These are phyloP conservation scores for Gymnoscopelus braueri DNA, from an alignment of 2,797 vertebrate genomes.

Conservation along the genomic window DNA sequence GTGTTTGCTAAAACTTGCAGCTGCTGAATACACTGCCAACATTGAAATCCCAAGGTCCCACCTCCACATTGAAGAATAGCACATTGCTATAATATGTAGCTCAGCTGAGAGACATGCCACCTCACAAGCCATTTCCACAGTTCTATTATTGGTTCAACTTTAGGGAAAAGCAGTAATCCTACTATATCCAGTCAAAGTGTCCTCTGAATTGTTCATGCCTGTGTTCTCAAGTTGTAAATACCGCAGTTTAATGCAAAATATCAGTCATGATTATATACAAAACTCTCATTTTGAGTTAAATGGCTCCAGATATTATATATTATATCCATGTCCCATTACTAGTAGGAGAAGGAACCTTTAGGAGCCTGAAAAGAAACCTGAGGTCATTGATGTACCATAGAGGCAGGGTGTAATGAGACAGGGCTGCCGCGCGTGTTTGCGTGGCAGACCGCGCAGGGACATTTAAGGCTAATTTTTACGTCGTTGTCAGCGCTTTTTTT, in stretches of 20 bases:
- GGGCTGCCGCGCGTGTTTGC: slow-evolving; percentile 12
- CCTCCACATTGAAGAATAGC: slow-evolving; percentile 54
- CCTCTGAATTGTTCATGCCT: slow-evolving; percentile 38
- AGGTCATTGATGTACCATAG: slow-evolving; percentile 41
- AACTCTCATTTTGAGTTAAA: slow-evolving; percentile 65
- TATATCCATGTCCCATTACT: slow-evolving; percentile 40
- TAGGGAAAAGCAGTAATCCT: slow-evolving; percentile 22
- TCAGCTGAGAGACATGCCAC: slow-evolving; percentile 54
- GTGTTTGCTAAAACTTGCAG: slow-evolving; percentile 66
- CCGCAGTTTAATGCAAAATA: slow-evolving; percentile 48
- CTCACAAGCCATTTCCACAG: slow-evolving; percentile 43
- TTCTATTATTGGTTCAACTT: slow-evolving; percentile 33
- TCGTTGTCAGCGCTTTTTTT: no score
- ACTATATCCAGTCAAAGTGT: slow-evolving; percentile 25
- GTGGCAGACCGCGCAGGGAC: slow-evolving; percentile 36
- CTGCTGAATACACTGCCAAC: slow-evolving; percentile 83
- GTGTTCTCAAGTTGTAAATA: slow-evolving; percentile 72
- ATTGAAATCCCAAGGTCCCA: slow-evolving; percentile 68
- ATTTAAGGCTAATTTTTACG: slow-evolving; percentile 2
- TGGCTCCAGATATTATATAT: slow-evolving; percentile 53
- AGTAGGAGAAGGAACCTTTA: slow-evolving; percentile 39
- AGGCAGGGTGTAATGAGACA: not conserved
- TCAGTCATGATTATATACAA: slow-evolving; percentile 65
- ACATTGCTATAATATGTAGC: slow-evolving; percentile 56
- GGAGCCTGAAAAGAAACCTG: slow-evolving; percentile 39